A percentile compares a stretch with the other conserved stretches of the same genome.
Evolutionary conservation across 2,888 invertebrate species (phyloP).

Genomic region (Acanthacorydalis orientalis): DNA sequence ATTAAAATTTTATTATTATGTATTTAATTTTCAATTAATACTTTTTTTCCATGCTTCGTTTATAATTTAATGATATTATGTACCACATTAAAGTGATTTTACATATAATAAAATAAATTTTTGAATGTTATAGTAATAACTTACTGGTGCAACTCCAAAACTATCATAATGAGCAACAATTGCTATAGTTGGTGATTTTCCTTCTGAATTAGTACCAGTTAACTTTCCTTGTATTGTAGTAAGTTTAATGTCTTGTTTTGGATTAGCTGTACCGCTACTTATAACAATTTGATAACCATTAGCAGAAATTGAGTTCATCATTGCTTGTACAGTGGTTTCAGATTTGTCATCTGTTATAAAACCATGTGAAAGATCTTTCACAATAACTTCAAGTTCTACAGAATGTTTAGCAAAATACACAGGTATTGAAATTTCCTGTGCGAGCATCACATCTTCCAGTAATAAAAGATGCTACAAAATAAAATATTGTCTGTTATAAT

Average conservation of each 20-base stretch:
- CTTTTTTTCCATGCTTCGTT: no score
- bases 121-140: slow-evolving; percentile 20
- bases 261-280: slow-evolving; percentile 49
- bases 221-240: slow-evolving; percentile 77
- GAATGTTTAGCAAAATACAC: slow-evolving; percentile 76
- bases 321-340: slow-evolving; percentile 65
- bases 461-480: slow-evolving; percentile 45
- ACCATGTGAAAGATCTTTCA: slow-evolving; percentile 55
- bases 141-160: slow-evolving; percentile 76
- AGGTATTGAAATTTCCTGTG: slow-evolving; percentile 65
- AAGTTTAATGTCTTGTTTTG: slow-evolving; percentile 64
- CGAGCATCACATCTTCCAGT: slow-evolving; percentile 67
- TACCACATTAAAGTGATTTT: not conserved
- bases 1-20: not conserved
- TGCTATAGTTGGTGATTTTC: slow-evolving; percentile 60
- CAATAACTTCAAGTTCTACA: slow-evolving; percentile 52
- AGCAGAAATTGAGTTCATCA: slow-evolving; percentile 75
- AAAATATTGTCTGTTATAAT: not conserved
- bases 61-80: not conserved
- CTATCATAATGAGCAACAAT: slow-evolving; percentile 90
- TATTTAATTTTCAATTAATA: no score
- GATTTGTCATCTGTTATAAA: slow-evolving; percentile 50
- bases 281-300: slow-evolving; percentile 91
- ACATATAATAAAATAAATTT: no score
- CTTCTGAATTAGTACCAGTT: slow-evolving; percentile 51